Base-by-base conservation (phyloP, 2,113 vertebrate genomes). In the Eurypyga helias region DNA sequence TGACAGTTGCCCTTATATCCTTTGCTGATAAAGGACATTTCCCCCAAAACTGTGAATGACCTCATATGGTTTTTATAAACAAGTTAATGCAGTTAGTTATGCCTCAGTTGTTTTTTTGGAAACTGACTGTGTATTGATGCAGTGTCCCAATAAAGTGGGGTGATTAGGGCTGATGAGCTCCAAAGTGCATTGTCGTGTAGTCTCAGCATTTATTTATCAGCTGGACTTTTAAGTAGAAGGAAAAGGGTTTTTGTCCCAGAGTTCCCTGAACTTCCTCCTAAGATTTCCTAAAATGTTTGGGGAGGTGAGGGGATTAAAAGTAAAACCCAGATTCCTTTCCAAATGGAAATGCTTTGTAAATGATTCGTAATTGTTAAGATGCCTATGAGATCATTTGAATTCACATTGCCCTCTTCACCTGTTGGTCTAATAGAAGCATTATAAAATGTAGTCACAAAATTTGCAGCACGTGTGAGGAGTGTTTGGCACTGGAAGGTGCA, bases 251-350 rank as follows among this genome's bases (percentile, higher is more conserved):
- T 85, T 55, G 52, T 91, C 82, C 14, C 36, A 1, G 8, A 41
- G 58, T 87, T 88, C 28, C 60, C 83, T 95, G 67, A 81, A 92
- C n/a, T 94, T 96, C 20, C 19, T 66, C 78, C 85, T 77, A 62
- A 51, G 45, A 41, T 77, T 87, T 87, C 15, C 17, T 76, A n/a
- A 67, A 65, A 26, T 54, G 75, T 78, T 9, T 18, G 14, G 36
- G 15, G 21, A 18, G 70, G 67, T 10, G 23, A 12, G 36, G 15
- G 21, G 21, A 48, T 57, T 58, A 24, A 69, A 83, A 91, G 70
- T 77, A 69, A 77, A 66, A 76, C 19, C 3, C 25, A 76, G 60
- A 78, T 60, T 70, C 34, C 43, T 82, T 73, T 82, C 46, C 85
- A 73, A 49, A 77, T 64, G 17, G n/a, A 93, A 81, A 24, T 45